Percentiles rank a stretch among this genome's conserved stretches.
Conservation (phyloP, 2,888 invertebrate genomes). For the Gymnoscelis rufifasciata region DNA sequence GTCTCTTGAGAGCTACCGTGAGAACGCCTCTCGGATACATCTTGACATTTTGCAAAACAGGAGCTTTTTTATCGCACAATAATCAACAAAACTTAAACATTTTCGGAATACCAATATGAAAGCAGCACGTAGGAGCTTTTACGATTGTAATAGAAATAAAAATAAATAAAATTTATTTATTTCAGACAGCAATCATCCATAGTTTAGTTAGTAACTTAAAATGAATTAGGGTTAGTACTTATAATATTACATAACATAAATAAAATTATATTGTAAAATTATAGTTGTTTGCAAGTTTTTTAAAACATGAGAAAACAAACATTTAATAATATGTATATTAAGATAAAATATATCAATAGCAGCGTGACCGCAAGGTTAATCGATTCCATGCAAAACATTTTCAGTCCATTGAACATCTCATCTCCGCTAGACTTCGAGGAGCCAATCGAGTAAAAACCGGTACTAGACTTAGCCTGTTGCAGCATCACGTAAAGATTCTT, state of each 20-base stretch:
- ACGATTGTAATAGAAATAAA: too few species aligned
- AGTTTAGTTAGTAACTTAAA: too few species aligned
- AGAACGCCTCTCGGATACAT: constrained; percentile 54
- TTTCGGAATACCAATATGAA: constrained; percentile 23
- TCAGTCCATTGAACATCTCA: constrained; percentile 57
- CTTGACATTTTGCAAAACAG: constrained; percentile 59
- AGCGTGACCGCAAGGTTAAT: constrained; percentile 46
- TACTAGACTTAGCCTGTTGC: constrained; percentile 50
- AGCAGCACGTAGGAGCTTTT: too few species aligned
- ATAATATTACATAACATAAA: too few species aligned
- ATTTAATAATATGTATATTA: constrained; percentile 7
- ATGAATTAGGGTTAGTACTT: too few species aligned
- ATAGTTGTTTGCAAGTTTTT: too few species aligned
- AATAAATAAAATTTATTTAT: too few species aligned
- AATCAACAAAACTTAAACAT: constrained; percentile 40
- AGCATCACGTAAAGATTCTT: constrained; percentile 10
- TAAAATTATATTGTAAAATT: too few species aligned
- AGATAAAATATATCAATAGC: constrained; percentile 17
- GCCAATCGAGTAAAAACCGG: constrained; percentile 65
- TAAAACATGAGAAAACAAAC: too few species aligned
- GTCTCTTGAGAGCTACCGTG: constrained; percentile 68
- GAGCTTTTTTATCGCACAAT: constrained; percentile 44
- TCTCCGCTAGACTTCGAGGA: constrained; percentile 66
- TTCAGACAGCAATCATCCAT: too few species aligned
- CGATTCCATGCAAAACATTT: constrained; percentile 55